These are phyloP conservation scores for Steinernema feltiae DNA, from an alignment of 1,140 invertebrate species.

Conservation along the genomic window DNA sequence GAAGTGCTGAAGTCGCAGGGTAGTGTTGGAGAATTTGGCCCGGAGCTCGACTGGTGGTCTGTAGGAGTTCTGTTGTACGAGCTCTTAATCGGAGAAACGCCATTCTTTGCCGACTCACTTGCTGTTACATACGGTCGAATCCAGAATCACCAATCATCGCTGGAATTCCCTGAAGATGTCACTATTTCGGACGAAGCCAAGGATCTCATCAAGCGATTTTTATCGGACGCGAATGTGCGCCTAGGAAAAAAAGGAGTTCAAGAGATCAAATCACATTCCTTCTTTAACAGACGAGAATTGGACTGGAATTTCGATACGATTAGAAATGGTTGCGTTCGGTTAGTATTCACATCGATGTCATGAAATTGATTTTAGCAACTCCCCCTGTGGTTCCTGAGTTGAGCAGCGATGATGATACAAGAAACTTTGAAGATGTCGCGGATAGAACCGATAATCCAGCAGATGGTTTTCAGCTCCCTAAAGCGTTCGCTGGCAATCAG, in stretches of 20 bases:
- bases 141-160: conserved; percentile 93
- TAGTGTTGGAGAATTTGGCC: conserved; percentile 76
- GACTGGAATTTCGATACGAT: conserved; percentile 96
- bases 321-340: conserved; percentile 67
- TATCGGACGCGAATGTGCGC: conserved; percentile 75
- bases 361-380: conserved; percentile 63
- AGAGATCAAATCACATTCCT: conserved; percentile 87
- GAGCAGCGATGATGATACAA: conserved; percentile 88
- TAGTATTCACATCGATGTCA: background rate
- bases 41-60: conserved; percentile 99
- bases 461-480: conserved; percentile 86
- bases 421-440: conserved; percentile 96
- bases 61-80: conserved; percentile 97
- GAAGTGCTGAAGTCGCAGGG: conserved; percentile 95
- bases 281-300: conserved; percentile 92
- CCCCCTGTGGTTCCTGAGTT: conserved; percentile 94
- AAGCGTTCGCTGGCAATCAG: conserved; percentile 96
- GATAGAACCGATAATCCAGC: conserved; percentile 74
- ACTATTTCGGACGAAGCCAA: conserved; percentile 86
- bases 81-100: conserved; percentile 95
- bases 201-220: conserved; percentile 81
- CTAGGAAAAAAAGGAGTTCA: conserved; percentile 86
- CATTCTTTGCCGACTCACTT: conserved; percentile 95
- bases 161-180: conserved; percentile 83
- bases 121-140: conserved; percentile 82